Base-by-base conservation (phyloP, 1,140 invertebrate genomes). In the Tachypleus tridentatus region DNA sequence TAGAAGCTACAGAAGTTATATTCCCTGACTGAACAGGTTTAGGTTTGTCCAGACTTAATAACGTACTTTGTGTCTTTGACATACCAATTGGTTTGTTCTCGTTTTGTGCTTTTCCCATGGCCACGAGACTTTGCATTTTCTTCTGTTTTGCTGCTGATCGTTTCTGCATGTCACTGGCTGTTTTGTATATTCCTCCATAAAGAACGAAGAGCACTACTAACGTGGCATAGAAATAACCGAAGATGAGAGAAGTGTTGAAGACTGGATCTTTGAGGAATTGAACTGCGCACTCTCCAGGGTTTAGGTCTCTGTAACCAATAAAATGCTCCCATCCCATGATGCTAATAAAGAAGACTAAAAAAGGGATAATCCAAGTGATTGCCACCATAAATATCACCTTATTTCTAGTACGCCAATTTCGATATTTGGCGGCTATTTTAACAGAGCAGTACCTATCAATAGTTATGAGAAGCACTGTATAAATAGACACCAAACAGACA, bases 281-380 rank as follows among this genome's bases (percentile, higher is more conserved):
- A 3, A 98, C 97, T 50, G 93, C 88, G 76, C 97, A 99, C 74
- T 95, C 86, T 5, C 88, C 88, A 1, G 89, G 87, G 64, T 84
- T 78, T 47, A 97, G 79, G 72, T 96, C 91, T 62, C 93, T 80
- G 72, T 88, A 88, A 4, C 95, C 95, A 51, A 93, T 87, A 73
- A 98, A 98, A 75, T 95, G 91, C 75, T 98, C 94, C 94, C 97
- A 99, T 49, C 96, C 97, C 74, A 99, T 97, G 68, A 99, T 98
- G 62, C 91, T 93, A 62, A 93, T 93, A 76, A 99, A 99, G 77
- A 99, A 99, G 4, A 99, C 79, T 10, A 97, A 77, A 2, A 92
- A 88, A 5, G 97, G 97, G 64, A 98, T 89, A 53, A 98, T 91
- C 97, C 97, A 99, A 0, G 94, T 98, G 10, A 79, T 69, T 3